Percentiles rank a stretch among this genome's conserved stretches.
phyloP scores from a whole-genome alignment of 2,797 vertebrate genomes.

The Euphonia xanthogaster region DNA sequence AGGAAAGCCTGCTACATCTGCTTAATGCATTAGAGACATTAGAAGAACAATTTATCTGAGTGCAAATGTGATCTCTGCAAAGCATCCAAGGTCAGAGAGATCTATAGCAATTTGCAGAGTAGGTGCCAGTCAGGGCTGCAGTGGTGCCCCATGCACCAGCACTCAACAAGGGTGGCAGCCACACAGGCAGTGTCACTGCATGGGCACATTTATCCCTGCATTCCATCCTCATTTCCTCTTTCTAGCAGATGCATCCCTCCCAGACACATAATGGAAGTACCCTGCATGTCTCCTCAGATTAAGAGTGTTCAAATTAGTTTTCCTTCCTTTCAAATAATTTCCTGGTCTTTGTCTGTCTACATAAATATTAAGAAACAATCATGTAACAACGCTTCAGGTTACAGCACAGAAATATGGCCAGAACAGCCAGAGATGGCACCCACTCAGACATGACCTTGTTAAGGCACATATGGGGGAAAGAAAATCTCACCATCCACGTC shows the following conservation, averaged over 20 bases:
- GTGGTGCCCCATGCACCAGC: not conserved
- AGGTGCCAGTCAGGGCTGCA: not conserved
- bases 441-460: not conserved
- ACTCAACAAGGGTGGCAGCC: not conserved
- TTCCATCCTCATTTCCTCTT: not conserved
- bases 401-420: not conserved
- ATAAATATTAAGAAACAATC: not conserved
- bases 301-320: not conserved
- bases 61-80: not conserved
- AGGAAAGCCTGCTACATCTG: constrained; percentile 15
- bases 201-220: not conserved
- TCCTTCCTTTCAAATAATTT: not conserved
- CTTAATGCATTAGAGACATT: not conserved
- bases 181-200: not conserved
- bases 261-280: not conserved
- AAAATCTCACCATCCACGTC: not conserved
- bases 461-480: rapidly evolving
- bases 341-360: not conserved
- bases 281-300: not conserved
- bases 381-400: not conserved
- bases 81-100: not conserved
- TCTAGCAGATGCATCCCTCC: not conserved
- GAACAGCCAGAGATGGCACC: not conserved
- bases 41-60: constrained; percentile 11
- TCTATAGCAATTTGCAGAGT: not conserved